Conservation (phyloP, 30 jellyfish, hydroid and myxozoan species). For the Turritopsis rubra region DNA sequence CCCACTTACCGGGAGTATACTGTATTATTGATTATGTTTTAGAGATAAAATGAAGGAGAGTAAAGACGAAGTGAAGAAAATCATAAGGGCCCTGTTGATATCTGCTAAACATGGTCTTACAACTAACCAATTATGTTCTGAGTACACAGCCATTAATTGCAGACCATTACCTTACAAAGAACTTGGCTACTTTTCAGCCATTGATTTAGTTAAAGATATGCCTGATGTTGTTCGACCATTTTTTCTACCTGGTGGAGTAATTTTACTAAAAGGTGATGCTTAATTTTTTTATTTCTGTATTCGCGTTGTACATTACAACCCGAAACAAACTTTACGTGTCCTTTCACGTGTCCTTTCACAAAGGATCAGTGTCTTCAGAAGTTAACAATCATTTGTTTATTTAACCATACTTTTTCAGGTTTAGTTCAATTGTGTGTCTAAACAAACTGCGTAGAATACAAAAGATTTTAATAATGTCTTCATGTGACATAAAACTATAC, state of each 20-base stretch:
- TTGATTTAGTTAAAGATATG: slow-evolving; percentile 54
- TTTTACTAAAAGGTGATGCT: slow-evolving; percentile 55
- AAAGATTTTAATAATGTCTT: too few species aligned
- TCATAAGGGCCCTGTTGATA: slow-evolving; percentile 58
- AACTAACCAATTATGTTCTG: slow-evolving; percentile 38
- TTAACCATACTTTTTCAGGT: too few species aligned
- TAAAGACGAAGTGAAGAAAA: slow-evolving; percentile 47
- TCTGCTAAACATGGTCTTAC: slow-evolving; percentile 68
- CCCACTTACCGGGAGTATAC: too few species aligned
- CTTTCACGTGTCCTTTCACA: too few species aligned
- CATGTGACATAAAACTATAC: too few species aligned
- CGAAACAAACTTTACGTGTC: too few species aligned
- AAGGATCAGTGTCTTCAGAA: too few species aligned
- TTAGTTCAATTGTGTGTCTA: too few species aligned
- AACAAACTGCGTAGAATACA: too few species aligned
- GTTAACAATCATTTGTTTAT: too few species aligned
- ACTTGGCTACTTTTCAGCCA: slow-evolving; percentile 64
- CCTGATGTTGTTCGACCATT: slow-evolving; percentile 70
- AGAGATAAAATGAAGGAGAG: slow-evolving; percentile 4
- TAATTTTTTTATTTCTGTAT: too few species aligned
- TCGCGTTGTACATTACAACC: too few species aligned
- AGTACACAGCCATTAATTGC: slow-evolving; percentile 57
- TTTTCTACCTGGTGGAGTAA: slow-evolving; percentile 68
- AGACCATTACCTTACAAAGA: slow-evolving; percentile 63
- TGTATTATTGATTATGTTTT: background rate